Evolutionary conservation across 30 jellyfish, hydroid and myxozoan species (phyloP).

Genomic region (Pseudorhiza aurosa): DNA sequence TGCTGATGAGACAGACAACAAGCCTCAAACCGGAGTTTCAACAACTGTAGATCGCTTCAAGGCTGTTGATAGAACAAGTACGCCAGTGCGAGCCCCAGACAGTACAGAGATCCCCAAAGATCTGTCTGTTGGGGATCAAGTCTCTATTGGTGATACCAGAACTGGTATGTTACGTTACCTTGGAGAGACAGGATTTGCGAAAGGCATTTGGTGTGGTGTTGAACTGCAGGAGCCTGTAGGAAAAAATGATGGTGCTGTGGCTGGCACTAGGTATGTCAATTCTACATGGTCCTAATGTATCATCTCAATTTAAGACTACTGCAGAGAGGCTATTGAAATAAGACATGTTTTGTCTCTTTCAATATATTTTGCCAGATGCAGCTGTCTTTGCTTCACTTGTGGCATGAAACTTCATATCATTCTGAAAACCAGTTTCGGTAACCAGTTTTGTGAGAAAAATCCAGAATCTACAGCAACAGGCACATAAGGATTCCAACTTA

Average conservation of each 20-base stretch:
- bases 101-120: conserved; percentile 67
- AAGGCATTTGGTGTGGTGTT: conserved; percentile 99
- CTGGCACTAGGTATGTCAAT: conserved; percentile 91
- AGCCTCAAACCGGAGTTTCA: conserved; percentile 41
- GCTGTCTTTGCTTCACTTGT: no score
- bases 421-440: no score
- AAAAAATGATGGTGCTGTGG: conserved; percentile 99
- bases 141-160: conserved; percentile 78
- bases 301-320: no score
- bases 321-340: no score
- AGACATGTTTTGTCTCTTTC: no score
- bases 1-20: conserved; percentile 61
- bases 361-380: no score
- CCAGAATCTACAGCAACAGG: no score
- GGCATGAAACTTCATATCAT: no score
- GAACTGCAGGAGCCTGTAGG: conserved; percentile 90
- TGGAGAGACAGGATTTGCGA: conserved; percentile 97
- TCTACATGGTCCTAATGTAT: no score
- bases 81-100: conserved; percentile 70
- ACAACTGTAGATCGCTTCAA: conserved; percentile 43
- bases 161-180: conserved; percentile 79
- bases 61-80: conserved; percentile 20
- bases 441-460: no score
- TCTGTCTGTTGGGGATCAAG: conserved; percentile 76
- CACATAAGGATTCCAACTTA: no score